Conservation (phyloP, 2,113 vertebrate genomes). For the Campylomormyrus tamandua region DNA sequence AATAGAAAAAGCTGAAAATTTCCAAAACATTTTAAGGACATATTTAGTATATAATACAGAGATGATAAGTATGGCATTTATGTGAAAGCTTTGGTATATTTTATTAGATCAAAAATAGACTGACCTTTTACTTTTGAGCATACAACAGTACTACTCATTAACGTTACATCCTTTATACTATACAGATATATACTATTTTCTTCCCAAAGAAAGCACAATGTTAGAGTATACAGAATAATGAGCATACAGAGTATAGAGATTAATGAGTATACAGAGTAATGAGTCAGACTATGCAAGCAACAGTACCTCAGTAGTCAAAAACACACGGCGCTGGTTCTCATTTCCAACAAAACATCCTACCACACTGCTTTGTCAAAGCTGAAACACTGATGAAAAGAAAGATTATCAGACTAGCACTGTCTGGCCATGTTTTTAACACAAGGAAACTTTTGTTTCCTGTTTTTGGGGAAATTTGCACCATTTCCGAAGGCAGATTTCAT, state of each 20-base stretch:
- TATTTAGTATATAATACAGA: not conserved
- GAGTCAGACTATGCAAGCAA: not conserved
- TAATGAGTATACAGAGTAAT: not conserved
- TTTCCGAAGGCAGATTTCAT: constrained; percentile 54
- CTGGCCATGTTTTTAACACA: constrained; percentile 38
- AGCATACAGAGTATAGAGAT: no score
- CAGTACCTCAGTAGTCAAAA: not conserved
- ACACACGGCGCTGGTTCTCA: not conserved
- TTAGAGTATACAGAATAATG: not conserved
- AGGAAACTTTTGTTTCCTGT: constrained; percentile 55
- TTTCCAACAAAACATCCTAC: constrained; percentile 24
- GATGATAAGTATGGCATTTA: not conserved
- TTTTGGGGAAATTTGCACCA: constrained; percentile 40
- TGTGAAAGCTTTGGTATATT: not conserved
- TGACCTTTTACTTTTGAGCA: not conserved
- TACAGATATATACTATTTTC: not conserved
- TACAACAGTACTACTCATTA: not conserved
- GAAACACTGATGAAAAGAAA: constrained; percentile 27
- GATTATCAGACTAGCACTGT: constrained; percentile 31
- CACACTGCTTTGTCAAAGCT: constrained; percentile 23
- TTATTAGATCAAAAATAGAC: not conserved
- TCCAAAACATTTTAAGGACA: not conserved
- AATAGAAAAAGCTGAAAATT: not conserved
- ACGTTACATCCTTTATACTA: not conserved
- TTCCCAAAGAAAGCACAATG: not conserved